These are phyloP conservation scores for Cinara cedri DNA, from an alignment of 2,888 invertebrate species.

Conservation along the genomic window DNA sequence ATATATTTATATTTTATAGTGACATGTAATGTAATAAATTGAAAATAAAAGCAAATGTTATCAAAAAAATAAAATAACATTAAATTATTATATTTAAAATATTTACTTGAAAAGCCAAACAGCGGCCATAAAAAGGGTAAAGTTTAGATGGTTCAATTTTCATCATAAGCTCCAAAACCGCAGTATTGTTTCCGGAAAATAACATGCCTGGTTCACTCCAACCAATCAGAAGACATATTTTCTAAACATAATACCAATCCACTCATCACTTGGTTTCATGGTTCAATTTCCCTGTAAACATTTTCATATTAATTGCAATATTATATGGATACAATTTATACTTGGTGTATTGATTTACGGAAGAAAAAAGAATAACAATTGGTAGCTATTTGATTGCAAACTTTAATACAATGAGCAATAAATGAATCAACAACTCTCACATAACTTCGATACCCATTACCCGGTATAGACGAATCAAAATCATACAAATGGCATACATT, in stretches of 20 bases:
- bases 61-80: too few relatives aligned
- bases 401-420: constrained; percentile 73
- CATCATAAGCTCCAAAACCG: constrained; percentile 78
- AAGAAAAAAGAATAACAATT: constrained; percentile 81
- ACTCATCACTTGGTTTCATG: constrained; percentile 79
- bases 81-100: not conserved
- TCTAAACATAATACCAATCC: constrained; percentile 81
- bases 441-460: constrained; percentile 94
- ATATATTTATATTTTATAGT: not conserved
- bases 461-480: constrained; percentile 80
- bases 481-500: constrained; percentile 77
- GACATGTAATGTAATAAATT: constrained; percentile 15
- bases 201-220: constrained; percentile 76
- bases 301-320: constrained; percentile 4
- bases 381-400: constrained; percentile 75
- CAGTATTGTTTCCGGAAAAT: constrained; percentile 75
- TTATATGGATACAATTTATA: constrained; percentile 19
- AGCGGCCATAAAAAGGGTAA: constrained; percentile 94
- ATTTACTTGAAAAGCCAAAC: constrained; percentile 88
- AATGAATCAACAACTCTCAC: constrained; percentile 80
- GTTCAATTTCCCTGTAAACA: constrained; percentile 79
- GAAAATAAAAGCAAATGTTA: too few relatives aligned
- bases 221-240: constrained; percentile 73
- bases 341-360: constrained; percentile 69
- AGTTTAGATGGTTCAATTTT: constrained; percentile 85